Percentiles rank a stretch among this genome's conserved stretches.
These are phyloP conservation scores for Marasmarcha lunaedactyla DNA, from an alignment of 2,888 invertebrate genomes.

Conservation along the genomic window DNA sequence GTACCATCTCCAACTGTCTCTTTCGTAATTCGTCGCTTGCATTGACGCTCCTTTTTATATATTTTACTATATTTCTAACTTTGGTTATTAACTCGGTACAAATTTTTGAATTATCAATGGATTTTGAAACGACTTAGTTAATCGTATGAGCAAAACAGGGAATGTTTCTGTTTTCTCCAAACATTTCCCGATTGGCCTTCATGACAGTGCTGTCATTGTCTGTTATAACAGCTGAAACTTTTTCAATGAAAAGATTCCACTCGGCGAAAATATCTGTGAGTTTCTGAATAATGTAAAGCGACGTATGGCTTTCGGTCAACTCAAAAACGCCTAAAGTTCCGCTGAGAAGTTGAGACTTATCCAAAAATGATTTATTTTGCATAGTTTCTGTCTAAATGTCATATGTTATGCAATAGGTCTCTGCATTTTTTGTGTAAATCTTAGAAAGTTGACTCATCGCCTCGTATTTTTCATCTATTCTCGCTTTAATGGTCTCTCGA, in stretches of 20 bases:
- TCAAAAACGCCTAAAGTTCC: conserved; percentile 12
- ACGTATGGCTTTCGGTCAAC: conserved; percentile 10
- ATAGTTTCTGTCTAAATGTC: conserved; percentile 12
- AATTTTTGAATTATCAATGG: not conserved
- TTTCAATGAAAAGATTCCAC: conserved; percentile 13
- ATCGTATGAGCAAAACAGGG: conserved; percentile 15
- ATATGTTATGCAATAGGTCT: conserved; percentile 7
- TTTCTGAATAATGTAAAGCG: conserved; percentile 4
- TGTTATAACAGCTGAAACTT: conserved; percentile 15
- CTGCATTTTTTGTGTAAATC: conserved; percentile 4
- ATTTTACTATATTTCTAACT: conserved; percentile 9
- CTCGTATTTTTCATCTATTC: conserved; percentile 8
- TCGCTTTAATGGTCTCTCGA: conserved; percentile 5
- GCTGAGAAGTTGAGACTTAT: not conserved
- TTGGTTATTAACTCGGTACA: not conserved
- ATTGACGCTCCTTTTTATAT: conserved; percentile 13
- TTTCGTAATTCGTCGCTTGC: conserved; percentile 14
- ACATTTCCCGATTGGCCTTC: conserved; percentile 11
- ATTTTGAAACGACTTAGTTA: conserved; percentile 7
- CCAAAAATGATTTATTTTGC: conserved; percentile 13
- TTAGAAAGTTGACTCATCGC: conserved; percentile 2
- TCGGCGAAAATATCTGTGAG: conserved; percentile 12
- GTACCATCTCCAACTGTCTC: conserved; percentile 7
- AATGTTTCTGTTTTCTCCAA: conserved; percentile 13
- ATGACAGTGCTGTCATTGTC: conserved; percentile 15